Evolutionary conservation across 2,797 vertebrate species (phyloP).

Genomic region (Urocyon cinereoargenteus): DNA sequence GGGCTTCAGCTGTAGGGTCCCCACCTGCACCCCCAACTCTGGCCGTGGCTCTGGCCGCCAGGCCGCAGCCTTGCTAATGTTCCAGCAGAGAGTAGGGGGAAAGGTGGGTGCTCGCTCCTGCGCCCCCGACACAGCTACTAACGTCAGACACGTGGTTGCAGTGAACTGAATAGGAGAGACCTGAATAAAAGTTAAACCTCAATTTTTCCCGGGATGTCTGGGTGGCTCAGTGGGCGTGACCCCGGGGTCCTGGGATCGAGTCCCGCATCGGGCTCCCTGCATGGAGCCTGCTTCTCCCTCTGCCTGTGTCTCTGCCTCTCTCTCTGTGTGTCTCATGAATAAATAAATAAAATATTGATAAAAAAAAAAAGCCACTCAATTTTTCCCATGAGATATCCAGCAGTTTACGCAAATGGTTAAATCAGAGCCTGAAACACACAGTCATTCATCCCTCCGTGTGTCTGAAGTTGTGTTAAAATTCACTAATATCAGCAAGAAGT

Average conservation of each 20-base stretch:
- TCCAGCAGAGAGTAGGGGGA: background rate
- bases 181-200: background rate
- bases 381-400: background rate
- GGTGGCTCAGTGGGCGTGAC: no score
- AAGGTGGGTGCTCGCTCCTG: background rate
- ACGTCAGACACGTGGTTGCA: background rate
- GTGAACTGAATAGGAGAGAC: background rate
- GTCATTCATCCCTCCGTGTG: background rate
- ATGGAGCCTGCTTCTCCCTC: no score
- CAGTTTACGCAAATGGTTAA: slow-evolving; percentile 1
- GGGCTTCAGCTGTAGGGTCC: background rate
- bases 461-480: background rate
- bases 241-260: no score
- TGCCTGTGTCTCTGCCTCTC: no score
- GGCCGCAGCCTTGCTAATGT: background rate
- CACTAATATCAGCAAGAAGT: background rate
- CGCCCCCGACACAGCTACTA: background rate
- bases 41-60: background rate
- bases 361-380: background rate
- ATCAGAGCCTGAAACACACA: background rate
- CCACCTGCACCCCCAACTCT: background rate
- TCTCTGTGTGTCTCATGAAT: no score
- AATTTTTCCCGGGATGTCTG: background rate
- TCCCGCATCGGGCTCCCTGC: no score
- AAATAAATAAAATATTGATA: no score